Conservation (phyloP, 2,113 vertebrate species). For the Nematolebias whitei region DNA sequence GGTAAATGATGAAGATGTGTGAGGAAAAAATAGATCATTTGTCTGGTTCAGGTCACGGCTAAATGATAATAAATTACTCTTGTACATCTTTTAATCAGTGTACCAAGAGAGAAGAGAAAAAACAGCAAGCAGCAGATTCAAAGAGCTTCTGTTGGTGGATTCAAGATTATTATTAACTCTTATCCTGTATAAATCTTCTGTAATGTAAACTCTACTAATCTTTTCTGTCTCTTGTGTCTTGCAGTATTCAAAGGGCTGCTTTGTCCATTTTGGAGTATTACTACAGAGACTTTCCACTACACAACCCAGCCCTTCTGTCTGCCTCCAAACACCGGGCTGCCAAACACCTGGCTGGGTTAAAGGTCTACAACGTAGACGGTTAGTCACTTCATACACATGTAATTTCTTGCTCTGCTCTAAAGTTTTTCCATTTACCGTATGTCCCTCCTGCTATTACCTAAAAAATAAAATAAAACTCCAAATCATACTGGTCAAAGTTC, state of each 20-base stretch:
- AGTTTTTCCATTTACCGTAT: not conserved
- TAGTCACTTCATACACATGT: conserved; percentile 58
- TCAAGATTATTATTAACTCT: not conserved
- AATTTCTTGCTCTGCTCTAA: not conserved
- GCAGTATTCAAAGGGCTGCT: conserved; percentile 93
- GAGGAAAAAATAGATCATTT: not conserved
- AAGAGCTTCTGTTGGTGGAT: not conserved
- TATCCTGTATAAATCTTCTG: not conserved
- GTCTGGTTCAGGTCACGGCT: not conserved
- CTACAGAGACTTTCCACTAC: conserved; percentile 93
- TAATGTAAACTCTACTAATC: not conserved
- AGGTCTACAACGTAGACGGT: conserved; percentile 96
- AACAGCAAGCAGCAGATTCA: not conserved
- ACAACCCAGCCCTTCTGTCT: conserved; percentile 89
- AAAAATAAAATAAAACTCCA: too few species aligned
- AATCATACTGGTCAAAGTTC: too few species aligned
- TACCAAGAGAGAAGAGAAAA: not conserved
- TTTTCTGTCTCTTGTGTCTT: conserved; percentile 19
- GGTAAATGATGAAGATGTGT: not conserved
- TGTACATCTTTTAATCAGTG: not conserved
- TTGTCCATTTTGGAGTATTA: conserved; percentile 92
- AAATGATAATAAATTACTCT: not conserved
- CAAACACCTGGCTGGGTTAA: conserved; percentile 91
- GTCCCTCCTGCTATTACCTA: not conserved
- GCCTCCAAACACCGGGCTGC: conserved; percentile 88